These are phyloP conservation scores for Anorthoa munda DNA, from an alignment of 2,888 invertebrate genomes.

Conservation along the genomic window DNA sequence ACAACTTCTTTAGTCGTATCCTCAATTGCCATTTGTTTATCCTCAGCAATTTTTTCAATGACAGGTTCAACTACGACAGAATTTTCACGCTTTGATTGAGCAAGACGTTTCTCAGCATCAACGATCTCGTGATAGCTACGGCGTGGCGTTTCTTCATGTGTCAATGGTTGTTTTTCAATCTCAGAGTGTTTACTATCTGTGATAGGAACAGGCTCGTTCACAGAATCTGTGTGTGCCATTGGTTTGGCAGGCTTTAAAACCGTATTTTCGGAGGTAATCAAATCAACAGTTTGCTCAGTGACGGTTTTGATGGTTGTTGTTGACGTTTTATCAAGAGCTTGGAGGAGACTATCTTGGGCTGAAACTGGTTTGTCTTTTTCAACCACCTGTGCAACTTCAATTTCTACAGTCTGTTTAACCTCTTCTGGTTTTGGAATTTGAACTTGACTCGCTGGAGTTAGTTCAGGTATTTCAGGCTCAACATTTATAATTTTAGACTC, in stretches of 20 bases:
- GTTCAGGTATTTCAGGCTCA: neutral
- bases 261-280: slow-evolving; percentile 28
- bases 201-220: neutral
- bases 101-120: slow-evolving; percentile 75
- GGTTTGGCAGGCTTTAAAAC: slow-evolving; percentile 9
- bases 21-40: neutral
- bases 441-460: neutral
- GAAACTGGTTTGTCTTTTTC: slow-evolving; percentile 19
- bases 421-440: neutral
- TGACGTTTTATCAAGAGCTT: slow-evolving; percentile 24
- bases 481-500: neutral
- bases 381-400: neutral
- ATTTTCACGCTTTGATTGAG: slow-evolving; percentile 37
- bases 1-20: neutral
- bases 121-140: slow-evolving; percentile 76
- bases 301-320: slow-evolving; percentile 5
- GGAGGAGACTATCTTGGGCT: slow-evolving; percentile 29
- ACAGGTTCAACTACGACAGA: slow-evolving; percentile 6
- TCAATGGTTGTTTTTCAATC: slow-evolving; percentile 11
- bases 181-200: neutral
- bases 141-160: slow-evolving; percentile 68
- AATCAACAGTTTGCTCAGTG: slow-evolving; percentile 22
- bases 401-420: neutral
- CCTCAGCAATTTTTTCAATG: neutral
- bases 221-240: slow-evolving; percentile 7